phyloP scores from a whole-genome alignment of 2,797 vertebrate species.

The Ambastaia sidthimunki region DNA sequence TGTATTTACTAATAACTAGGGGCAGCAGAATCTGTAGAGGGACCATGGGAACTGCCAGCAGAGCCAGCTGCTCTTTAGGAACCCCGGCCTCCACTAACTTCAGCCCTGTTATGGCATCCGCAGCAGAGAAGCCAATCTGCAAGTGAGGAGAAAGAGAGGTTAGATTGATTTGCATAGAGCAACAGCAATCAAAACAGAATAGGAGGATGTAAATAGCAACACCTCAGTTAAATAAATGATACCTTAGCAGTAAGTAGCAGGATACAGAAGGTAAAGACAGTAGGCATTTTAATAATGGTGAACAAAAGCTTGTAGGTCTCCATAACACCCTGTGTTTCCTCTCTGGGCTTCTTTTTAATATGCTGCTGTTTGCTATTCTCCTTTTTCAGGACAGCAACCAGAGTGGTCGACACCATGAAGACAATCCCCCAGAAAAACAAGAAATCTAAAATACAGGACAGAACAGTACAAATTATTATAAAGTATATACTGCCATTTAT shows the following conservation, averaged over 20 bases:
- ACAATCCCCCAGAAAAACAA: constrained; percentile 94
- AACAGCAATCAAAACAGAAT: neutral
- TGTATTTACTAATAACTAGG: constrained; percentile 96
- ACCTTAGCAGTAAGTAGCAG: constrained; percentile 96
- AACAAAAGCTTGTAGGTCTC: constrained; percentile 92
- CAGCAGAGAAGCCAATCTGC: constrained; percentile 95
- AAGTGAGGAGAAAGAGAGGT: neutral
- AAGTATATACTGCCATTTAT: neutral
- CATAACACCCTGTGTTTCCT: constrained; percentile 89
- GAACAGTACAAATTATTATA: neutral
- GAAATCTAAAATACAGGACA: constrained; percentile 83
- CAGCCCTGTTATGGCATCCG: constrained; percentile 94
- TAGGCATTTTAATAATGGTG: constrained; percentile 92
- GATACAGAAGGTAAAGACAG: constrained; percentile 90
- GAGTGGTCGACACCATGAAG: constrained; percentile 93
- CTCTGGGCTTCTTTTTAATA: constrained; percentile 71
- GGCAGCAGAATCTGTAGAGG: constrained; percentile 95
- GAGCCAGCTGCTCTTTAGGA: constrained; percentile 93
- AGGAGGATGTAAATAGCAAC: neutral
- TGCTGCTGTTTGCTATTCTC: constrained; percentile 76
- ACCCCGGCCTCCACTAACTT: constrained; percentile 96
- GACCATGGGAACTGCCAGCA: constrained; percentile 97
- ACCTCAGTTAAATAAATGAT: neutral
- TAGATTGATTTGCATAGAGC: neutral
- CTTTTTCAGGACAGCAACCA: constrained; percentile 92